phyloP scores from a whole-genome alignment of 2,113 vertebrate species.

The Bolborhynchus lineola region DNA sequence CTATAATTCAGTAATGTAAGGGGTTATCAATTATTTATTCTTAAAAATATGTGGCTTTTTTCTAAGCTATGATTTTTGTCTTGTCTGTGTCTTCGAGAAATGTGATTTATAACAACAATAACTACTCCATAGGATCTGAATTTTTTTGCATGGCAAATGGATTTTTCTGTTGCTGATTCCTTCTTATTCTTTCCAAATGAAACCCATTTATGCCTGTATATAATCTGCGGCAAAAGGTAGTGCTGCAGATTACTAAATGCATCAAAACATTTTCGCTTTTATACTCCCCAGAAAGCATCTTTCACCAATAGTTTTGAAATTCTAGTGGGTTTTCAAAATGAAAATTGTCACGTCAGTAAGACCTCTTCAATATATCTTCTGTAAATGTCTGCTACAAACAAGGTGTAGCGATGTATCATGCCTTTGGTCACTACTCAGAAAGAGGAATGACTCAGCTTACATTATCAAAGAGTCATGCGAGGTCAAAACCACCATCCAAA shows the following conservation, averaged over 20 bases:
- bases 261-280: neutral
- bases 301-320: neutral
- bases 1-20: neutral
- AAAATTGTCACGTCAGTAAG: neutral
- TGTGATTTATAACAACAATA: neutral
- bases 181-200: neutral
- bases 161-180: neutral
- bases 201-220: neutral
- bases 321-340: neutral
- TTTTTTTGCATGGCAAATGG: neutral
- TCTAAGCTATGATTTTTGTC: neutral
- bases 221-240: neutral
- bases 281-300: neutral
- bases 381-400: neutral
- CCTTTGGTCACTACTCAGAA: neutral
- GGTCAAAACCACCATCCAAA: neutral
- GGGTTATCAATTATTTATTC: neutral
- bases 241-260: neutral
- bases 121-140: neutral
- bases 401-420: neutral
- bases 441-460: neutral
- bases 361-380: neutral
- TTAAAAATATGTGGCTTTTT: neutral
- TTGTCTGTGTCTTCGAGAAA: neutral
- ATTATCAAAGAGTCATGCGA: neutral